Base-by-base conservation (phyloP, 2,888 invertebrate species). In the Lasioglossum calceatum region DNA sequence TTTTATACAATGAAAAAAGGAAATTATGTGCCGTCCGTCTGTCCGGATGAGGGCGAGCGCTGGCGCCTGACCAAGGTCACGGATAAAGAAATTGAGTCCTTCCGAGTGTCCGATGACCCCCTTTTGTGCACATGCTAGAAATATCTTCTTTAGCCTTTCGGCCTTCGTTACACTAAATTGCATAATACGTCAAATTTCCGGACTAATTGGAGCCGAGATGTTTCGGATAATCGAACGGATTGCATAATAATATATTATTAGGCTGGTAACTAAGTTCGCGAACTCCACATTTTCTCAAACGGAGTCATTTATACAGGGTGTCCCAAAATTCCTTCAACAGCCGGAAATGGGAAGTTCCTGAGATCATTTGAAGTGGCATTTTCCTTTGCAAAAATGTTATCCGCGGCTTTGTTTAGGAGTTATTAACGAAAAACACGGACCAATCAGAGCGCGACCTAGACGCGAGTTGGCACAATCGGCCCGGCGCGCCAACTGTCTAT, bases 1-100 rank as follows among this genome's bases (percentile, higher is more conserved):
- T 7, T 39, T 39, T 7, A 4, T 7, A 50, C 23, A 82, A 87
- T 73, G 67, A 80, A 80, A 72, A 77, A 47, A 42, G n/a, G 75
- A 77, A 84, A 72, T 84, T 77, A 84, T 80, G 72, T 39, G 61
- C 32, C 12, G 12, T 14, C 8, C 5, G 27, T 27, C 50, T 27
- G 77, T 75, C 67, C 61, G 64, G 61, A 83, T 86, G 79, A 88
- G 84, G 86, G 78, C 79, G 71, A 12, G 39, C 71, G 16, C 76
- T 87, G 92, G 87, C 90, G 86, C 86, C 84, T 58, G 72, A 88
- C 78, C 89, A 91, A 89, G 90, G 87, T 79, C 89, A 72, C 71
- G 77, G 44, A 67, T 74, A 72, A 80, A 82, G 78, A 84, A 87
- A 78, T 84, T 85, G 76, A 47, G 70, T 86, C 47, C 67, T 82